These are phyloP conservation scores for Peromyscus nudipes DNA, from an alignment of 2,797 vertebrate species.

Conservation along the genomic window DNA sequence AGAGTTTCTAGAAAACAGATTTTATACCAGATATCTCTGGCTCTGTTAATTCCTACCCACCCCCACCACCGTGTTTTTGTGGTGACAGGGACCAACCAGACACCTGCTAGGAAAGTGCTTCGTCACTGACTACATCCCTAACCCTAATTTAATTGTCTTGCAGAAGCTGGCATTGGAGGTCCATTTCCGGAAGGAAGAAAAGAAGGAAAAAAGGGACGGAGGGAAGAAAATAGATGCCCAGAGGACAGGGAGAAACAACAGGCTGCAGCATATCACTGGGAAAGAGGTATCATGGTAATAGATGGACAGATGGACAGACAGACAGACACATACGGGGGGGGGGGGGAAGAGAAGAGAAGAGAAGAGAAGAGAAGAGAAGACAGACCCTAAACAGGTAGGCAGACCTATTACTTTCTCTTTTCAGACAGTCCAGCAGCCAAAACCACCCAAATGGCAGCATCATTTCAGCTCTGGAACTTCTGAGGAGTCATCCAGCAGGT, in stretches of 20 bases:
- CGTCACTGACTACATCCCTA: neutral
- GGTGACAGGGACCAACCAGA: neutral
- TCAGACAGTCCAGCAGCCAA: accelerated
- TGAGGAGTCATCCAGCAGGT: constrained; percentile 2
- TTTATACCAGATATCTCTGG: neutral
- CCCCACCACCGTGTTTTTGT: neutral
- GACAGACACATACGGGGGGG: neutral
- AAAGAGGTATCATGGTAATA: neutral
- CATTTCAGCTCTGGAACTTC: constrained; percentile 17
- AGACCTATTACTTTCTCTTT: neutral
- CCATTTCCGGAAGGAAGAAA: neutral
- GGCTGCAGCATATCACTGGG: neutral
- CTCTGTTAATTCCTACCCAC: neutral
- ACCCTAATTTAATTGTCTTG: neutral
- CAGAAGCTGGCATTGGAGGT: neutral
- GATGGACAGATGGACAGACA: neutral
- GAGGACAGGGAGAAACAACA: neutral
- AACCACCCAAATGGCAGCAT: neutral
- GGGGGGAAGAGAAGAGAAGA: neutral
- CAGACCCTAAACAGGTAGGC: neutral
- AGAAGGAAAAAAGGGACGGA: neutral
- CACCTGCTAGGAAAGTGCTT: neutral
- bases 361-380: neutral
- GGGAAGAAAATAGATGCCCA: too few species aligned
- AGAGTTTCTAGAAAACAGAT: neutral